Evolutionary conservation across 2,888 invertebrate genomes (phyloP), one percentile per base, ranked within the genome.

Genomic region (Hydriomena furcata): DNA sequence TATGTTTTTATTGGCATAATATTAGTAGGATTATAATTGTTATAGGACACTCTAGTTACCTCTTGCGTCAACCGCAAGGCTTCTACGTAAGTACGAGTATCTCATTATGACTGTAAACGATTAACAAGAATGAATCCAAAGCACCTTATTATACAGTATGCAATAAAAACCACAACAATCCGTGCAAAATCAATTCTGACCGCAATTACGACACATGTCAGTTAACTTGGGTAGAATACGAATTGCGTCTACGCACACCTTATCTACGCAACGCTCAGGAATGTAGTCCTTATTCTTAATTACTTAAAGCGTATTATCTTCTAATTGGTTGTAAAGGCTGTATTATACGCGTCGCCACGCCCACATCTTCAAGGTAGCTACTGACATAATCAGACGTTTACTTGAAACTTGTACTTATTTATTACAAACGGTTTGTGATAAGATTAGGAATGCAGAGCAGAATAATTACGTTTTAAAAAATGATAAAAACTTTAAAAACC

Each of bases 301-400:
- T 30, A 5, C 11, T 34, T 43, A 47, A 12, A 43, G 47, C 12
- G 34, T 44, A 52, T 52, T 43, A 43, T 43, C 11, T 38, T 37
- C 12, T 43, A 50, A 43, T 40, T 40, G 40, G 36, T 44, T 11
- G 32, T 47, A 34, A 44, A 32, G 23, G 36, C 12, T 20, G 10
- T 38, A 31, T 40, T 35, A 35, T 44, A 44, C 42, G 34, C 46
- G 42, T 28, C 13, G 42, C 50, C 55, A 55, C 55, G 51, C 55
- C 55, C 47, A 47, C 54, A 7, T 12, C 25, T 38, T 40, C 55
- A 55, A 55, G 55, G 55, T 31, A 55, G 38, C 49, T 55, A 4
- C 17, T 17, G 54, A 47, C 46, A 55, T 55, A 50, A 55, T 32
- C 42, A 37, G 32, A 31, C 24, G 31, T 27, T 41, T 46, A 41